Evolutionary conservation across 2,113 vertebrate genomes (phyloP).

Genomic region (Promerops cafer): DNA sequence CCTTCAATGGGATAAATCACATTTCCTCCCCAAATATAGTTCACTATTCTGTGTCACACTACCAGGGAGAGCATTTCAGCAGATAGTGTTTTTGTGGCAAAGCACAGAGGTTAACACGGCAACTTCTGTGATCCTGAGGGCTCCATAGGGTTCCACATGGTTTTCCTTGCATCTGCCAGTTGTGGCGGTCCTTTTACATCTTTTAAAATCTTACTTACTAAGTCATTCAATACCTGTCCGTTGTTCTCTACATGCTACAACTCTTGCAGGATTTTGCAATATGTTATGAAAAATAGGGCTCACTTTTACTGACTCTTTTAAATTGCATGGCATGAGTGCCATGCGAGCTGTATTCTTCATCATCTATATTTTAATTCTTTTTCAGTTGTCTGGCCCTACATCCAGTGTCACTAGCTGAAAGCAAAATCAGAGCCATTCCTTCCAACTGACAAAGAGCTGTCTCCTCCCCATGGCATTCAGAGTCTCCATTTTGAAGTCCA

Average conservation of each 20-base stretch:
- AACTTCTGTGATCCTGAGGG: neutral
- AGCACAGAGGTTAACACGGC: accelerated
- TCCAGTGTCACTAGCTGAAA: neutral
- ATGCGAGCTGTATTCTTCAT: neutral
- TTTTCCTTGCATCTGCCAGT: neutral
- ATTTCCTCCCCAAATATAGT: neutral
- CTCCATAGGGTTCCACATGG: neutral
- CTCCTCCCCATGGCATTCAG: neutral
- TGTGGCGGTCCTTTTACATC: neutral
- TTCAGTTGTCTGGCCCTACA: neutral
- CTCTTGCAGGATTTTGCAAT: neutral
- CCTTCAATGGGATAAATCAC: neutral
- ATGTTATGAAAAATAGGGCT: neutral
- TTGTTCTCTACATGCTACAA: neutral
- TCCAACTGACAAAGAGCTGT: neutral
- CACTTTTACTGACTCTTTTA: neutral
- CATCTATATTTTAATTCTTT: neutral
- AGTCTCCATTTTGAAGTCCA: neutral
- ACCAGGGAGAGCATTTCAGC: neutral
- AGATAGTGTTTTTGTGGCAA: neutral
- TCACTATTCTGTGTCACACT: neutral
- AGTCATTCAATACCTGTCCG: neutral
- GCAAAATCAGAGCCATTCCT: neutral
- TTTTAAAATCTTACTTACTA: neutral
- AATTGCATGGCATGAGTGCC: neutral